phyloP scores from a whole-genome alignment of 2,797 vertebrate genomes.

The Tamandua tetradactyla region DNA sequence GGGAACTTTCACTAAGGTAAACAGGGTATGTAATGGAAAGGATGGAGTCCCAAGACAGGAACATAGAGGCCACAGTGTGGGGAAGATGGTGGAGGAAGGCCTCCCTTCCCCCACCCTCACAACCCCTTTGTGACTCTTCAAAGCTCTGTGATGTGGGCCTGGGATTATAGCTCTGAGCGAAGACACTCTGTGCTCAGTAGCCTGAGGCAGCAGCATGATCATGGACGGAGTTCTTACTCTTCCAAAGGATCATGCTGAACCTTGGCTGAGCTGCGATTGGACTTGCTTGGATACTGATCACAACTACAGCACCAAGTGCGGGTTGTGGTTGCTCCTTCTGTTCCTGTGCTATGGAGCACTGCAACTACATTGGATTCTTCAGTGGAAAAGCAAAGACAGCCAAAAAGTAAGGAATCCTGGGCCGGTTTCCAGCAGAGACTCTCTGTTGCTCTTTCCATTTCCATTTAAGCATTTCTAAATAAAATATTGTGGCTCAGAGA shows the following conservation, averaged over 20 bases:
- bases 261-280: neutral
- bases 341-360: neutral
- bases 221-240: neutral
- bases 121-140: conserved; percentile 14
- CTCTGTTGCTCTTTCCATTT: neutral
- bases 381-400: no score
- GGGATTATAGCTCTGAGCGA: neutral
- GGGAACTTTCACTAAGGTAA: neutral
- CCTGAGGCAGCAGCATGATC: neutral
- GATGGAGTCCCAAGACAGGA: neutral
- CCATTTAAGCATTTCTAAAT: neutral
- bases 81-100: neutral
- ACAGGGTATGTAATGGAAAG: neutral
- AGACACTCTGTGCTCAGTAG: neutral
- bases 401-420: neutral
- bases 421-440: neutral
- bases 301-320: neutral
- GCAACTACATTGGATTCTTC: neutral
- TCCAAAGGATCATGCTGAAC: neutral
- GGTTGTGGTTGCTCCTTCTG: neutral
- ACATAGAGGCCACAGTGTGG: neutral
- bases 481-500: neutral
- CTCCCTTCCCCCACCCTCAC: neutral
- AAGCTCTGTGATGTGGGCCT: neutral
- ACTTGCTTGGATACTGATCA: neutral